Conservation (phyloP, 2,797 vertebrate species). For the Sternotherus odoratus region DNA sequence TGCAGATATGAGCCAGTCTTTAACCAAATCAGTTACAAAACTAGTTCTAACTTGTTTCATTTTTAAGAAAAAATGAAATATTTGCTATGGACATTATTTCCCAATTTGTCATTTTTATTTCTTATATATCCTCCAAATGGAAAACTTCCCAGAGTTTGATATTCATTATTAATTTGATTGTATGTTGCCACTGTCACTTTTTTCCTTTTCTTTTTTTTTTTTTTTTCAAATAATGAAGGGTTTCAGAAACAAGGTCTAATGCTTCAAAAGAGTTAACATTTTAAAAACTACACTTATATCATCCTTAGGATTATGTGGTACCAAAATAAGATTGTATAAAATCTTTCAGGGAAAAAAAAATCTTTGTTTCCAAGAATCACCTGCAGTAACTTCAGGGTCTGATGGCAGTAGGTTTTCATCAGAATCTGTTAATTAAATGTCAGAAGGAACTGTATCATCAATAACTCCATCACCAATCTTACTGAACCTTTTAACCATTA, state of each 20-base stretch:
- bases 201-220: too few relatives aligned
- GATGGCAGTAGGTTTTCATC: neutral
- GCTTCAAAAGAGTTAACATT: neutral
- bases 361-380: neutral
- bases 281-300: neutral
- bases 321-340: neutral
- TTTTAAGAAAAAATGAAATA: neutral
- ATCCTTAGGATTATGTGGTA: neutral
- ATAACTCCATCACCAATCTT: neutral
- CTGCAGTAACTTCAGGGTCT: neutral
- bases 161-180: neutral
- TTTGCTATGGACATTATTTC: neutral
- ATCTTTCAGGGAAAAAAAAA: neutral
- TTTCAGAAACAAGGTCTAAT: neutral
- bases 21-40: neutral
- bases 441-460: neutral
- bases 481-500: neutral
- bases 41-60: neutral
- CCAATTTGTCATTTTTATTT: neutral
- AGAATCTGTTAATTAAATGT: neutral
- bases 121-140: neutral
- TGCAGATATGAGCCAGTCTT: neutral
- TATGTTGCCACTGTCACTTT: neutral
- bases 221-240: neutral
- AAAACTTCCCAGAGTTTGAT: neutral